Conservation (phyloP, 2,888 invertebrate species). For the Lepidocyrtinus sp. region DNA sequence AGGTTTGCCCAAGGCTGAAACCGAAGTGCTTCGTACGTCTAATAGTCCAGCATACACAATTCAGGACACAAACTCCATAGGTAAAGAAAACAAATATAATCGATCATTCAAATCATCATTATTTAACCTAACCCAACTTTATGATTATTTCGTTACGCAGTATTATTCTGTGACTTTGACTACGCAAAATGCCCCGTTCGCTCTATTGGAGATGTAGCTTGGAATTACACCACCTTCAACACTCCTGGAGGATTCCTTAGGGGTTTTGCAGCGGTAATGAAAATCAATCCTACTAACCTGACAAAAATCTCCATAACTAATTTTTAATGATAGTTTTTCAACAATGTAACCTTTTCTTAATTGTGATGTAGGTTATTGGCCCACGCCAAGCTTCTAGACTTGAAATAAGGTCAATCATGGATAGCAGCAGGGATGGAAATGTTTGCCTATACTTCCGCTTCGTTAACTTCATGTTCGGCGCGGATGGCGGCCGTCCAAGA, state of each 20-base stretch:
- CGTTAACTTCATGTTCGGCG: constrained; percentile 68
- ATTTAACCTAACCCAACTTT: neutral
- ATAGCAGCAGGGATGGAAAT: constrained; percentile 64
- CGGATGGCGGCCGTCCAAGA: constrained; percentile 64
- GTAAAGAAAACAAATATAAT: constrained; percentile 1
- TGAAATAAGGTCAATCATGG: constrained; percentile 67
- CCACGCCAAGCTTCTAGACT: constrained; percentile 49
- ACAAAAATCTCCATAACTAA: too few relatives aligned
- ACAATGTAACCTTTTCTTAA: too few relatives aligned
- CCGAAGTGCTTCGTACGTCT: constrained; percentile 59
- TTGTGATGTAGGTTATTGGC: neutral
- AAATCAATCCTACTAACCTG: too few relatives aligned
- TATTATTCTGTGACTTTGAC: constrained; percentile 70
- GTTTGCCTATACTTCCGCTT: constrained; percentile 68
- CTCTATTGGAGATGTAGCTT: constrained; percentile 64
- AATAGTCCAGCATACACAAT: constrained; percentile 66
- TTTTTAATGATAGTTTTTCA: too few relatives aligned
- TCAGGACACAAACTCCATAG: constrained; percentile 65
- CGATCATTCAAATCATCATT: neutral
- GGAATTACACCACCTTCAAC: constrained; percentile 69
- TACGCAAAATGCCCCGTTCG: constrained; percentile 69
- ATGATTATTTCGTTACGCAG: too few relatives aligned
- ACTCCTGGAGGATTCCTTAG: constrained; percentile 68
- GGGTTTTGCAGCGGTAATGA: constrained; percentile 67
- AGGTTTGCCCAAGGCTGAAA: constrained; percentile 34